Base-by-base conservation (phyloP, 2,797 vertebrate genomes). In the Lacerta bilineata region DNA sequence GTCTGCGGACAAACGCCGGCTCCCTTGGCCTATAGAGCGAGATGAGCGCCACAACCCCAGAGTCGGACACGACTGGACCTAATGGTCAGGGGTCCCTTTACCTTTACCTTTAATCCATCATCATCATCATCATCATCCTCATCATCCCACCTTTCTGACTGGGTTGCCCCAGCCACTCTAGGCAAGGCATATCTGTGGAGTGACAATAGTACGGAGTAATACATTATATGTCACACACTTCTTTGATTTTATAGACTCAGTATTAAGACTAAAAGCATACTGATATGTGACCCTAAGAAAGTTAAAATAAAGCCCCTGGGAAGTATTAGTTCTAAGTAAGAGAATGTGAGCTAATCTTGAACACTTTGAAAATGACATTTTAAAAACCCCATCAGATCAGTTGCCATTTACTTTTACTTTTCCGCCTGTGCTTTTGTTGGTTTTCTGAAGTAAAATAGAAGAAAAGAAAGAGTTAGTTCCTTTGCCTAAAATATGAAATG, bases 401-500 rank as follows among this genome's bases (percentile, higher is more conserved):
- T 75, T 74, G 68, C 55, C 77, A 89, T 90, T 23, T 69, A 80
- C 50, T 64, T 3, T 68, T 25, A 25, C 25, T 80, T 3, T 59
- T 61, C 0, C 61, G 84, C 68, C 55, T 78, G 2, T 89, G 5
- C 39, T 85, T 84, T 68, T n/a, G 20, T 87, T 90, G 23, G 4
- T 88, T 1, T 74, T 84, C 36, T 79, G 88, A 81, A 55, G 80
- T 75, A 79, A 82, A 39, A 33, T 33, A 33, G 33, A 33, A 64
- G 74, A 64, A 75, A 69, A 87, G 68, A 68, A 55, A 79, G 61
- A 41, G 64, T 84, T 90, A 86, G 43, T n/a, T 89, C 46, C 76
- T 90, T 91, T 91, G 66, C 88, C 80, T 90, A 86, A 90, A 89
- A 7, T 84, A 79, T 59, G 75, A 84, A 20, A 75, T 84, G 82